Evolutionary conservation across 2,113 vertebrate genomes (phyloP).

Genomic region (Spizaetus ornatus): DNA sequence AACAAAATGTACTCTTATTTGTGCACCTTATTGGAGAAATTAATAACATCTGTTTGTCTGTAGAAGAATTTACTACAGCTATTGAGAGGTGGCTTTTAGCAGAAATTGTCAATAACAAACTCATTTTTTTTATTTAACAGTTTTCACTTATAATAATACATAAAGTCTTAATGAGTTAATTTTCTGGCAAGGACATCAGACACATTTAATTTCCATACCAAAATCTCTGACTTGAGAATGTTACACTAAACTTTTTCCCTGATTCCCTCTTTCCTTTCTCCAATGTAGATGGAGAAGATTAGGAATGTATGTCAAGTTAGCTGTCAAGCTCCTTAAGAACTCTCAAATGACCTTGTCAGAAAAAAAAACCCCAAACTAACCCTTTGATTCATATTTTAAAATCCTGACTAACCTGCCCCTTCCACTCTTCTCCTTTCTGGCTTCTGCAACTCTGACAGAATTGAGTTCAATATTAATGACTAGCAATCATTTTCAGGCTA

Average conservation of each 20-base stretch:
- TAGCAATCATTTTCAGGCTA: background rate
- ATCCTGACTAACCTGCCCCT: conserved; percentile 12
- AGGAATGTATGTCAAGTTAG: background rate
- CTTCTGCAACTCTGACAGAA: conserved; percentile 5
- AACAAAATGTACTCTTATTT: background rate
- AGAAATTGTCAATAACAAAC: background rate
- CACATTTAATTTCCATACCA: background rate
- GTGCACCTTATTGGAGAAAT: background rate
- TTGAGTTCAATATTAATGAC: conserved; percentile 27
- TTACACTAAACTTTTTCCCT: background rate
- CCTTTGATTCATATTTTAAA: conserved; percentile 59
- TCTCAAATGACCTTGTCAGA: conserved; percentile 22
- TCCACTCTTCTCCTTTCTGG: background rate
- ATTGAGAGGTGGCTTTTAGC: background rate
- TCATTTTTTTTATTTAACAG: background rate
- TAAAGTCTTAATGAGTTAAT: background rate
- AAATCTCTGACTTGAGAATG: conserved; percentile 8
- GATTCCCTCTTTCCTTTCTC: background rate
- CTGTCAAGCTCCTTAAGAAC: conserved; percentile 14
- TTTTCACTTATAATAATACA: background rate
- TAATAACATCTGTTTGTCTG: background rate
- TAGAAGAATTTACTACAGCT: background rate
- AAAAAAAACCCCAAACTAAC: background rate
- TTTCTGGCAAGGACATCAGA: background rate
- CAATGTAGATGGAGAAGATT: background rate